Conservation (phyloP, 2,113 vertebrate species). For the Lycocorax pyrrhopterus region DNA sequence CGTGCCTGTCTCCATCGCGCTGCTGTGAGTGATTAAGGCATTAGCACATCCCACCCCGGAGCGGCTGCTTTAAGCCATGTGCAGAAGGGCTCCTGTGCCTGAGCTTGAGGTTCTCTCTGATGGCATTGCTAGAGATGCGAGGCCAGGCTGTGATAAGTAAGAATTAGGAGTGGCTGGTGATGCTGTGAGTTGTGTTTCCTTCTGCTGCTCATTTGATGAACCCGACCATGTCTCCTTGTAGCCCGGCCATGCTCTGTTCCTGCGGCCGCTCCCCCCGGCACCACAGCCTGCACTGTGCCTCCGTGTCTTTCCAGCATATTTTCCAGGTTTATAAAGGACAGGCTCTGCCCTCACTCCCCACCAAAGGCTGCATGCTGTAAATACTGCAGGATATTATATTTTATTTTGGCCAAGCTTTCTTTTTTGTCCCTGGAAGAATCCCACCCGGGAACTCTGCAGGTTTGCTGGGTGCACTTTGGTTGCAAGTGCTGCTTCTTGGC, state of each 20-base stretch:
- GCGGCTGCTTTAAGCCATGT: neutral
- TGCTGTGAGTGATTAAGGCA: neutral
- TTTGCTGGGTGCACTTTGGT: neutral
- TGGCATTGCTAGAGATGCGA: neutral
- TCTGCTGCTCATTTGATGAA: neutral
- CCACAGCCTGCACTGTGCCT: fast-evolving
- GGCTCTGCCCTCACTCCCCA: neutral
- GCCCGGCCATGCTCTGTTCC: fast-evolving
- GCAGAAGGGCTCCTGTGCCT: neutral
- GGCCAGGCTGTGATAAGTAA: neutral
- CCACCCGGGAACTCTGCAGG: neutral
- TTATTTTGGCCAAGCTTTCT: neutral
- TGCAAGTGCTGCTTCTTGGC: neutral
- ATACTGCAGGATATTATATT: neutral
- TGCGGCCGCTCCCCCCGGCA: fast-evolving
- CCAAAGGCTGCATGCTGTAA: neutral
- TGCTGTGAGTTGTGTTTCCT: neutral
- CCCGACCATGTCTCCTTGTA: fast-evolving
- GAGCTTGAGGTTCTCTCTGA: fast-evolving
- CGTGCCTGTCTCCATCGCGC: fast-evolving
- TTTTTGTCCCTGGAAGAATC: neutral
- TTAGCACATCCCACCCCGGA: neutral
- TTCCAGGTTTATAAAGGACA: neutral
- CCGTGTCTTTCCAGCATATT: fast-evolving
- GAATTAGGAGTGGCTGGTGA: neutral